Conservation (phyloP, 1,140 invertebrate species). For the Dermatophagoides farinae region DNA sequence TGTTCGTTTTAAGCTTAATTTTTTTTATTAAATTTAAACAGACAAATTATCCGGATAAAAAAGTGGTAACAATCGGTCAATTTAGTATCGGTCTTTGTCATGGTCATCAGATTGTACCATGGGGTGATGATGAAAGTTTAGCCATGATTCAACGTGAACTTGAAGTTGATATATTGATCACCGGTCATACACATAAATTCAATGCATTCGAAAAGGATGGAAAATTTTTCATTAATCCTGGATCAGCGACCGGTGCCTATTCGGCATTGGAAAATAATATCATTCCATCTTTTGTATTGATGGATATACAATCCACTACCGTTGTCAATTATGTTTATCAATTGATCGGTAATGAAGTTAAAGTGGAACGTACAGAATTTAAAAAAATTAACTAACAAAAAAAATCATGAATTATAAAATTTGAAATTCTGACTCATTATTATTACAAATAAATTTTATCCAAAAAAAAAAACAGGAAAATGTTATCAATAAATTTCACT, state of each 20-base stretch:
- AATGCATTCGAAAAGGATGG: slow-evolving; percentile 96
- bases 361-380: slow-evolving; percentile 95
- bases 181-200: slow-evolving; percentile 95
- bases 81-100: slow-evolving; percentile 94
- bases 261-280: slow-evolving; percentile 70
- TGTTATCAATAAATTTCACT: not conserved
- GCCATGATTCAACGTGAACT: slow-evolving; percentile 84
- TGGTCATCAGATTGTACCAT: slow-evolving; percentile 85
- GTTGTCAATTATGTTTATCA: slow-evolving; percentile 98
- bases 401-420: not conserved
- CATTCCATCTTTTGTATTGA: slow-evolving; percentile 88
- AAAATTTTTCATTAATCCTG: slow-evolving; percentile 98
- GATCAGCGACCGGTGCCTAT: slow-evolving; percentile 93
- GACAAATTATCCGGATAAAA: slow-evolving; percentile 89
- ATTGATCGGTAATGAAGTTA: slow-evolving; percentile 87
- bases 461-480: not conserved
- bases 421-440: too few species aligned
- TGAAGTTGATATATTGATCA: slow-evolving; percentile 95
- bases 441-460: not conserved
- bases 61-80: slow-evolving; percentile 93
- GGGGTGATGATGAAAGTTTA: slow-evolving; percentile 81
- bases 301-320: slow-evolving; percentile 94
- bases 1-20: not conserved
- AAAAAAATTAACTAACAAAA: slow-evolving; percentile 38
- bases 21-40: slow-evolving; percentile 23